These are phyloP conservation scores for Fregetta grallaria DNA, from an alignment of 2,113 vertebrate genomes.

Conservation along the genomic window DNA sequence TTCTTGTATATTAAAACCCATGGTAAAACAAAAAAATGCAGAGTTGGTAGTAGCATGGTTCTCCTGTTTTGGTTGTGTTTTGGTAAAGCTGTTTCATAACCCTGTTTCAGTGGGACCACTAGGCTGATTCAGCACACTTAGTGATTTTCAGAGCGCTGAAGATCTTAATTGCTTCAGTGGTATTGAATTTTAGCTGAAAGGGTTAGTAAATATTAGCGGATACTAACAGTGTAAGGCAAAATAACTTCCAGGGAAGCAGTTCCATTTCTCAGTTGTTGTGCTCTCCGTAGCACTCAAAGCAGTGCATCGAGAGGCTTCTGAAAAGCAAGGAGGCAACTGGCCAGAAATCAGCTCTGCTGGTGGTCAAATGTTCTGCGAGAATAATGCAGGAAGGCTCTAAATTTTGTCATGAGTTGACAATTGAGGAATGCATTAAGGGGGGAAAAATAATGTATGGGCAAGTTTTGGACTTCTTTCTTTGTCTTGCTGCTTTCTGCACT, in stretches of 20 bases:
- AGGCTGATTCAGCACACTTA: background rate
- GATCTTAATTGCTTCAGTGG: background rate
- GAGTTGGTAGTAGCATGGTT: background rate
- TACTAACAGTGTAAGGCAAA: background rate
- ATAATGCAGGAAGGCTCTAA: constrained; percentile 25
- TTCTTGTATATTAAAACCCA: background rate
- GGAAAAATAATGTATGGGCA: background rate
- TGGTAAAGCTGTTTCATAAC: background rate
- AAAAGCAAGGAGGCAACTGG: constrained; percentile 25
- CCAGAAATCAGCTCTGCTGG: constrained; percentile 29
- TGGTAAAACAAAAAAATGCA: background rate
- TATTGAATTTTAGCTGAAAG: background rate
- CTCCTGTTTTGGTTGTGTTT: background rate
- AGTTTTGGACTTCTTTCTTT: background rate
- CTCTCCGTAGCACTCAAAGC: background rate
- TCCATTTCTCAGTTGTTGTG: rapidly evolving
- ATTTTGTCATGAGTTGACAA: constrained; percentile 21
- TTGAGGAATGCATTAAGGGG: background rate
- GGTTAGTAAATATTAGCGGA: background rate
- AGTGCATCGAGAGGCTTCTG: background rate
- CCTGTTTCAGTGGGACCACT: background rate
- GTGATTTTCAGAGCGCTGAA: background rate
- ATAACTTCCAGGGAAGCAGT: background rate
- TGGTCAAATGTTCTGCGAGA: constrained; percentile 1
- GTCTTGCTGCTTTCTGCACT: background rate